A percentile compares a stretch with the other conserved stretches of the same genome.
These are phyloP conservation scores for Euzophera pinguis DNA, from an alignment of 2,888 invertebrate genomes.

Conservation along the genomic window DNA sequence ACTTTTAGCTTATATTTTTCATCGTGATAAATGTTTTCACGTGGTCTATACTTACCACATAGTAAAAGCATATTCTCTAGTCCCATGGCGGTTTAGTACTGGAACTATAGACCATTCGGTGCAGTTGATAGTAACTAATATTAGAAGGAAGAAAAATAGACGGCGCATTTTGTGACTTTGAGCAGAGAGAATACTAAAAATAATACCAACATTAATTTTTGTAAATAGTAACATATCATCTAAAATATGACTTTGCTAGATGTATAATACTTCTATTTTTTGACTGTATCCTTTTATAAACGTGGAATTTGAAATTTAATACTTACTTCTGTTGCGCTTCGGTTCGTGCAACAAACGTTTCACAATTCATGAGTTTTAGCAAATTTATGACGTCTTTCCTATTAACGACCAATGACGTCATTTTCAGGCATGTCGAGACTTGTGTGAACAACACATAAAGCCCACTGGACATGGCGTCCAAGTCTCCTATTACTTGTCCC, in stretches of 20 bases:
- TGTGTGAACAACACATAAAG: conserved; percentile 63
- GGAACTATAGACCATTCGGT: conserved; percentile 62
- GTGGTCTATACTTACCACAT: conserved; percentile 50
- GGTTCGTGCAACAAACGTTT: conserved; percentile 32
- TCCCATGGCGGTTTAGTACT: conserved; percentile 45
- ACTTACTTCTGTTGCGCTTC: neutral
- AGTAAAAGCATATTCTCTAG: conserved; percentile 56
- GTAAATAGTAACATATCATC: too few relatives aligned
- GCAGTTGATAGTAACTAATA: conserved; percentile 50
- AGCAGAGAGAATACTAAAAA: conserved; percentile 39
- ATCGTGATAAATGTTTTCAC: too few relatives aligned
- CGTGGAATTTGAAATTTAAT: too few relatives aligned
- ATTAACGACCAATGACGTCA: conserved; percentile 48
- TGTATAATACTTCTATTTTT: too few relatives aligned
- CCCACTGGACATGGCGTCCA: conserved; percentile 57
- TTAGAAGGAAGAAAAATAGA: conserved; percentile 50
- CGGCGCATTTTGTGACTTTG: conserved; percentile 45
- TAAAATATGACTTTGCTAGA: too few relatives aligned
- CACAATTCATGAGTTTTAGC: conserved; percentile 43
- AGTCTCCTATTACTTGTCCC: conserved; percentile 54
- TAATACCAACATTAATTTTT: neutral
- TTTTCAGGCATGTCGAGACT: conserved; percentile 59
- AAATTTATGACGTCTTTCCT: conserved; percentile 39
- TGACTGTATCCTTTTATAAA: too few relatives aligned
- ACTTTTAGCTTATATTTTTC: too few relatives aligned